phyloP scores from a whole-genome alignment of 1,140 invertebrate species.

The Penaeus indicus region DNA sequence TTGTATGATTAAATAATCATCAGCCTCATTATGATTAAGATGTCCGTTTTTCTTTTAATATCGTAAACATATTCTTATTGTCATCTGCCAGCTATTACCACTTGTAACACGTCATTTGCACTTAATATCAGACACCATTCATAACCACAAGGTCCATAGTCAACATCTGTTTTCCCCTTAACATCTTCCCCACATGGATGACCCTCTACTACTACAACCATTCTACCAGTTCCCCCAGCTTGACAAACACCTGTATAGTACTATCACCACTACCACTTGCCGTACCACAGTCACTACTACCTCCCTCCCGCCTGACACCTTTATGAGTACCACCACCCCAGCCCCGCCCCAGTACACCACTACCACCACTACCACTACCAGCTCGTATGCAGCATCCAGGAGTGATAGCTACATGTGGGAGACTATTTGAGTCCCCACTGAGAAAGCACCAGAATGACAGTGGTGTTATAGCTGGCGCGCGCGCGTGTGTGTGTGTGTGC shows the following conservation, averaged over 20 bases:
- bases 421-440: not conserved
- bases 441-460: conserved; percentile 51
- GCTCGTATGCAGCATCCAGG: not conserved
- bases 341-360: conserved; percentile 15
- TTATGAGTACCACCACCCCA: not conserved
- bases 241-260: too few species aligned
- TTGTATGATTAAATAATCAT: too few species aligned
- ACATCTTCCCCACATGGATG: too few species aligned
- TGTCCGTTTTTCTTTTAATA: too few species aligned
- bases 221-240: not conserved
- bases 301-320: conserved; percentile 6
- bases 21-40: too few species aligned
- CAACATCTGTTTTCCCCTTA: too few species aligned
- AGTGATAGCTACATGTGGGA: not conserved
- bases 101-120: too few species aligned
- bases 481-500: conserved; percentile 24
- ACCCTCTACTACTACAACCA: not conserved
- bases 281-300: not conserved
- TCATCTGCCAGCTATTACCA: too few species aligned
- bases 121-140: too few species aligned
- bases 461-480: conserved; percentile 23
- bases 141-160: too few species aligned
- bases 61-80: too few species aligned
- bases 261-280: not conserved
- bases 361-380: conserved; percentile 33